Evolutionary conservation across 2,113 vertebrate species (phyloP), one percentile per base, ranked within the genome.

Genomic region (Rhabdornis inornatus): DNA sequence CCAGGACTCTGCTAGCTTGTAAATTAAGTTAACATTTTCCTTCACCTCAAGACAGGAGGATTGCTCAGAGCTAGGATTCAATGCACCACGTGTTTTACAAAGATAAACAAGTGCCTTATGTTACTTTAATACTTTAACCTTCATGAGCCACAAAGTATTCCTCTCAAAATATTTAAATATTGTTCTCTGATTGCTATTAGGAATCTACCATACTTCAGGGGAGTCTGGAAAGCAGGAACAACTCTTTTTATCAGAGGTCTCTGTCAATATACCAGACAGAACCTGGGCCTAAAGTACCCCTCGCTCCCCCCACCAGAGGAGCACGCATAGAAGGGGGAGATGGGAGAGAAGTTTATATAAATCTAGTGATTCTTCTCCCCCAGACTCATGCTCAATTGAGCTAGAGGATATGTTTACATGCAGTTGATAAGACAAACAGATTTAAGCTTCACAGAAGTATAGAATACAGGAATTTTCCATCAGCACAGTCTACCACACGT

Each of bases 11-110:
- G 53, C 56, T 75, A 69, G 82, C 83, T 87, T 96, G 59, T 90
- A 96, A 97, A 96, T 96, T 97, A 97, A 96, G 92, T 89, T 90
- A 96, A 64, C 76, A 57, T 65, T 94, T 96, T 89, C 88, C 88
- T 93, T 96, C 95, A 96, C 69, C 92, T 88, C 95, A 87, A 96
- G 70, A 94, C 95, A 80, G 90, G 61, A 95, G 84, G 70, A 96
- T 95, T 83, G 90, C 72, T 96, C 87, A 95, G 70, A 96, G 83
- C 82, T 89, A 95, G 81, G 21, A 90, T 89, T 94, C 95, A 92
- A 70, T 27, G 81, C 37, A 81, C 60, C 74, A 96, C 92, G 31
- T 83, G 95, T 79, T 94, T 95, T 79, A 83, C 49, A 74, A 87
- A 74, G 86, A 91, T 89, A 97, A 94, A 96, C 87, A 96, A 93